These are phyloP conservation scores for Gastracanthus pulcherrimus DNA, from an alignment of 2,888 invertebrate genomes.

Conservation along the genomic window DNA sequence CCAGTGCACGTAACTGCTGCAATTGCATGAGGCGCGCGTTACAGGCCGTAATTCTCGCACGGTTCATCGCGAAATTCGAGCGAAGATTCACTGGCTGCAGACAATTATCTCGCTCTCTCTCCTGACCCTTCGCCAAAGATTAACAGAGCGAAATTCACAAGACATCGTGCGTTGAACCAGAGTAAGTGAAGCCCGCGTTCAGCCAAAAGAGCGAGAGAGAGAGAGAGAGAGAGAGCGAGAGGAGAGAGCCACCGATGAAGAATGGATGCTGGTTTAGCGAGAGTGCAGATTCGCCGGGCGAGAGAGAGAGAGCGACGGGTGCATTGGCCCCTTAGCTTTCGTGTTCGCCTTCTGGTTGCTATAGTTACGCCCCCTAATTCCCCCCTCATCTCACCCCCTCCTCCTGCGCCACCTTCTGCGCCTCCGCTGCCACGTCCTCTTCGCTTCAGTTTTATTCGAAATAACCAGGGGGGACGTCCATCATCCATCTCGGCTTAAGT, in stretches of 20 bases:
- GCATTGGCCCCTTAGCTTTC: constrained; percentile 75
- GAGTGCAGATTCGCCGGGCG: constrained; percentile 72
- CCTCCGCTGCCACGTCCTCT: constrained; percentile 58
- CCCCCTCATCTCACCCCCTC: constrained; percentile 55
- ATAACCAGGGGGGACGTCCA: constrained; percentile 69
- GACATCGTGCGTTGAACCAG: constrained; percentile 45
- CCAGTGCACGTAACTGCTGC: constrained; percentile 6
- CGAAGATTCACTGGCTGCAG: constrained; percentile 40
- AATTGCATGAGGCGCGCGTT: constrained; percentile 10
- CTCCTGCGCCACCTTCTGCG: constrained; percentile 58
- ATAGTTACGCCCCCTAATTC: constrained; percentile 70
- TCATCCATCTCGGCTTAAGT: constrained; percentile 68
- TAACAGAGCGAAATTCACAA: constrained; percentile 46
- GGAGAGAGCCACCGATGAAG: constrained; percentile 66
- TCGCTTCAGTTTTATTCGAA: constrained; percentile 71
- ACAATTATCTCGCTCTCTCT: constrained; percentile 48
- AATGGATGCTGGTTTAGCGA: constrained; percentile 75
- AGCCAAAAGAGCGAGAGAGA: not conserved
- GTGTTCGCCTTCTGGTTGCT: constrained; percentile 70
- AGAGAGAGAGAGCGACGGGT: constrained; percentile 69
- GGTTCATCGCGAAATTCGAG: constrained; percentile 57
- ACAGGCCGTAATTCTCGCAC: constrained; percentile 37
- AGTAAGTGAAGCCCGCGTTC: constrained; percentile 12
- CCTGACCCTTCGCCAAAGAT: constrained; percentile 46
- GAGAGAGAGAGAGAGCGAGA: constrained; percentile 22